Evolutionary conservation across 2,113 vertebrate genomes (phyloP).

Genomic region (Nothoprocta perdicaria): DNA sequence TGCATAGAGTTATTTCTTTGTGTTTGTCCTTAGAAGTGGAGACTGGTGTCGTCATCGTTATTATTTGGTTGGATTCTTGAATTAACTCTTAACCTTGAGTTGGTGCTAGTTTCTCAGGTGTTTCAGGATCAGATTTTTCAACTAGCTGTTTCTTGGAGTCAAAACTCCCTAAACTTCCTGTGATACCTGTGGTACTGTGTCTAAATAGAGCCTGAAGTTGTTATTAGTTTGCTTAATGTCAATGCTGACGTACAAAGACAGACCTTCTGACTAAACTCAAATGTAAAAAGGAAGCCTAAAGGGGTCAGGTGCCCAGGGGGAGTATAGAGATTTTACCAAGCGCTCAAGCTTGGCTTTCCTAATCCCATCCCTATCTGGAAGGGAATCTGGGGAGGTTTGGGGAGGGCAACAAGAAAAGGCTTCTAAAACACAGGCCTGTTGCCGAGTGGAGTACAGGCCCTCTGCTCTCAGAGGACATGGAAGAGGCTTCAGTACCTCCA

Average conservation of each 20-base stretch:
- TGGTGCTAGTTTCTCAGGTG: background rate
- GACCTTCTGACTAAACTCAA: no score
- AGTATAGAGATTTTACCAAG: no score
- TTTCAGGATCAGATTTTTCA: background rate
- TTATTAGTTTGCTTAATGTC: background rate
- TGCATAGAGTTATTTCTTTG: background rate
- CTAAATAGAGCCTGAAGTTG: background rate
- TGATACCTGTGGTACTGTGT: background rate
- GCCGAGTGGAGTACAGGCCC: no score
- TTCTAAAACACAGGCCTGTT: no score
- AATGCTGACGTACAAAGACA: background rate
- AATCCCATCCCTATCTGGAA: no score
- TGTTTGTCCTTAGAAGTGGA: background rate
- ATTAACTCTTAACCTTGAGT: background rate
- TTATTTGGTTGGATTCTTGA: background rate
- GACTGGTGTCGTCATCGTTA: background rate
- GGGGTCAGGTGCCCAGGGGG: no score
- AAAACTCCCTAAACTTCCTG: background rate
- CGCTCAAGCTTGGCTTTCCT: no score
- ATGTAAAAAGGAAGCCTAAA: no score
- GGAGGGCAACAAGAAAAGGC: no score
- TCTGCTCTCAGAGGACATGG: no score
- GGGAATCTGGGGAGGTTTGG: no score
- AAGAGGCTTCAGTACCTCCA: no score
- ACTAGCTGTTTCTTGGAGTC: background rate